Base-by-base conservation (phyloP, 2,888 invertebrate species). In the Poecilus cupreus region DNA sequence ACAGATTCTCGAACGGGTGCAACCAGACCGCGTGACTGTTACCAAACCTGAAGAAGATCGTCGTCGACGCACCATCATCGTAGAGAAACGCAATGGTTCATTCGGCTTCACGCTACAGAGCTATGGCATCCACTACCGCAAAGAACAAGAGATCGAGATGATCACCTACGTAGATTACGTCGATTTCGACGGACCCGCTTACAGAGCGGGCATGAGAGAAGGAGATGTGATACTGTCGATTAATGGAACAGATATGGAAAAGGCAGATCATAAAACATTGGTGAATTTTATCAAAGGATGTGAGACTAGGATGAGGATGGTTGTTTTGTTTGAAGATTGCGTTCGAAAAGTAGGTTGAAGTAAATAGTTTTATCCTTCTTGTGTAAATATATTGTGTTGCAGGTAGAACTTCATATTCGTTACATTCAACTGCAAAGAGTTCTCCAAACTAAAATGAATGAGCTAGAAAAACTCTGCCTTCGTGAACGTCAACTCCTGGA, bases 101-200 rank as follows among this genome's bases (percentile, higher is more conserved):
- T 98, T 96, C 88, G 98, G 98, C 11, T 98, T 98, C 89, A 98
- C 98, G 0, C 91, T 98, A 46, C 98, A 98, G 93, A 98, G 98
- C 86, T 98, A 98, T 88, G 98, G 98, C 39, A 98, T 98, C 82
- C 97, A 98, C 88, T 97, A 98, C 89, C 97, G 97, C 88, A 94
- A 95, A 90, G 97, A 96, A 86, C 95, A 96, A 88, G 97, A 97
- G 88, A 96, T 98, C 82, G 98, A 99, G 89, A 95, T 98, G 91
- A 96, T 98, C 82, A 98, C 98, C 0, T 99, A 98, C 88, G 98
- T 98, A 60, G 98, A 99, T 88, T 97, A 97, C 88, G 97, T 98
- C 80, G 98, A 97, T 85, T 93, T 94, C 82, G 96, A 96, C 84
- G 98, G 98, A 0, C 95, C 98, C 0, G 98, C 98, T 0, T 96